Base-by-base conservation (phyloP, 53 echinoderm and acorn worm genomes). In the Astropecten irregularis region DNA sequence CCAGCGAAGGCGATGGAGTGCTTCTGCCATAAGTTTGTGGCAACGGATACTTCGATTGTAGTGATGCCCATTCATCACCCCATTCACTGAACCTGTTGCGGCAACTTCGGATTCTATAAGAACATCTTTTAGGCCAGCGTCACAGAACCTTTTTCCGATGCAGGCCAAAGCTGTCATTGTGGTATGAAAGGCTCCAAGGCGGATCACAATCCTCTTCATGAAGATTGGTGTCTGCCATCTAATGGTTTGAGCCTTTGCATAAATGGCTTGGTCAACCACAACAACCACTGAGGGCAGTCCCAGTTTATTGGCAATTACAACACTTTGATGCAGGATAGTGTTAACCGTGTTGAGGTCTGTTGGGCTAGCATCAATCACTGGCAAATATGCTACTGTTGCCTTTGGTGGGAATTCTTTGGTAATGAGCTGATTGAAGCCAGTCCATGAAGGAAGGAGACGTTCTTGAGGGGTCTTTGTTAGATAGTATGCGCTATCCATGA, bases 211-310 rank as follows among this genome's bases (percentile, higher is more conserved):
- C 13, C 88, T 29, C 18, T 67, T 13, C 54, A 42, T 69, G 25
- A 66, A 64, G 3, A 20, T 3, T 14, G 69, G 42, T 34, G 38
- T 82, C 18, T 89, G 74, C 92, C 92, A 92, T 21, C 85, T 19
- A 2, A 92, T 74, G 0, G 13, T 1, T 40, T 88, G 85, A 0
- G 79, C 88, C 42, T 92, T 89, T 13, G 68, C 23, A 49, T 85
- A 92, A 33, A 88, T 92, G 0, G 92, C 86, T 25, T 92, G 92
- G 42, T 92, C 92, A 2, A 81, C 40, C 16, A 71, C 82, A 50
- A 81, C 66, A 18, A 85, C 89, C 27, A 85, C 40, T 9, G 52
- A 30, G 8, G 48, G 51, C 1, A 72, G 66, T 4, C 71, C 71
- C 2, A 86, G 19, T 0, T 40, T 18, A 76, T 86, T 83, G 33